Evolutionary conservation across 2,888 invertebrate species (phyloP).

Genomic region (Cyclophora punctaria): DNA sequence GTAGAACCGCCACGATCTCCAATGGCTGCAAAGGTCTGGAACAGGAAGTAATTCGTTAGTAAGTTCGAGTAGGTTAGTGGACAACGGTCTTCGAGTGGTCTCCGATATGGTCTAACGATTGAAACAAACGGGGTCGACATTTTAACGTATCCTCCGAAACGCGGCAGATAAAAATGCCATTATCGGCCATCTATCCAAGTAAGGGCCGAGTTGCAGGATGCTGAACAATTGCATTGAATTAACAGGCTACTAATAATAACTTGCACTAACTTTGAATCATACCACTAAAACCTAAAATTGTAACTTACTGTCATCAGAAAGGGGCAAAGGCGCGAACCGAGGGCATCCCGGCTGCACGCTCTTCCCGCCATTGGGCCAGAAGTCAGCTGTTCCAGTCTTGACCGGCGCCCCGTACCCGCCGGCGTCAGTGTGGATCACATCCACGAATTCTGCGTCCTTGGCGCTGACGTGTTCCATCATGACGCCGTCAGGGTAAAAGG

Average conservation of each 20-base stretch:
- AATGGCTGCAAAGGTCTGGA: constrained; percentile 76
- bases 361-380: constrained; percentile 78
- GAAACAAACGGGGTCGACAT: too few species aligned
- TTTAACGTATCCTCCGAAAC: too few species aligned
- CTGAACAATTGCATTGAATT: too few species aligned
- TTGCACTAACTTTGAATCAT: not conserved
- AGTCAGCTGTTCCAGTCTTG: constrained; percentile 74
- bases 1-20: constrained; percentile 77
- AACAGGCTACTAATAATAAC: not conserved
- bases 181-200: too few species aligned
- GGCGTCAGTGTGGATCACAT: constrained; percentile 82
- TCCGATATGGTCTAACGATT: too few species aligned
- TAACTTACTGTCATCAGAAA: constrained; percentile 67
- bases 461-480: constrained; percentile 66
- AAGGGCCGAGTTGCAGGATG: too few species aligned
- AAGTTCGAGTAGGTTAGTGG: too few species aligned
- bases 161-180: too few species aligned
- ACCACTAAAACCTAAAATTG: too few species aligned
- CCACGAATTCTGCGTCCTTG: constrained; percentile 76
- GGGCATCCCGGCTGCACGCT: constrained; percentile 77
- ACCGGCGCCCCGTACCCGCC: constrained; percentile 76
- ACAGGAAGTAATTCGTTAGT: too few species aligned
- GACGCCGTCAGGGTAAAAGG: constrained; percentile 71
- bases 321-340: constrained; percentile 60
- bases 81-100: too few species aligned